phyloP scores from a whole-genome alignment of 2,797 vertebrate species.

The Poliocrania exsul region DNA sequence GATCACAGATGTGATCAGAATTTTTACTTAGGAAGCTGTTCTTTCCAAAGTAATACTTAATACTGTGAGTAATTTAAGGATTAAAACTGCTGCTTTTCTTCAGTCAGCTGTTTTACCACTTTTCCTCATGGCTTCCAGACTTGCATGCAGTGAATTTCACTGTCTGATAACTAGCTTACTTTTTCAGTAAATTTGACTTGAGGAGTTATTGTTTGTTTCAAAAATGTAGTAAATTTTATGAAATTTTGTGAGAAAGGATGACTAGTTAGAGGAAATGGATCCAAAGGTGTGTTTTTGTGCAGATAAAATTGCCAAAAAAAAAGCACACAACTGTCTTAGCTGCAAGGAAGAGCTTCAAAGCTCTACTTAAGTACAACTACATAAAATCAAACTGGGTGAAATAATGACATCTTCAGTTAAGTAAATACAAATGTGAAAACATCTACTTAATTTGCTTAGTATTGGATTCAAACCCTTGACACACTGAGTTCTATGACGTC shows the following conservation, averaged over 20 bases:
- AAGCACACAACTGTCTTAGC: background rate
- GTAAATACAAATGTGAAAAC: background rate
- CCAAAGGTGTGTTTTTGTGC: background rate
- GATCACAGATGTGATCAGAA: background rate
- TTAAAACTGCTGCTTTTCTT: background rate
- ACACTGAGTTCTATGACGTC: background rate
- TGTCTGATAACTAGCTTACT: background rate
- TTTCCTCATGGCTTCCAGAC: background rate
- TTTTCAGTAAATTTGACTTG: background rate
- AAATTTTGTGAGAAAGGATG: background rate
- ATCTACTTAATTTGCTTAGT: background rate
- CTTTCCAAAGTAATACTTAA: background rate
- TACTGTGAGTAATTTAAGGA: background rate
- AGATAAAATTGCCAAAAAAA: background rate
- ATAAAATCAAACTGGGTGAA: background rate
- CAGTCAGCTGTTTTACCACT: background rate
- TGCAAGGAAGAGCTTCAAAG: background rate
- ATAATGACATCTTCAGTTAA: background rate
- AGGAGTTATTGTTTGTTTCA: background rate
- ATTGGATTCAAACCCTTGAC: background rate
- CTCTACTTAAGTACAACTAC: background rate
- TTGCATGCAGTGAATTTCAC: background rate
- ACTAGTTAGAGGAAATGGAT: background rate
- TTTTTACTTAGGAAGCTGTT: background rate
- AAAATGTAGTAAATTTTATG: background rate